Evolutionary conservation across 2,888 invertebrate species (phyloP).

Genomic region (Drosophila kambysellisi): DNA sequence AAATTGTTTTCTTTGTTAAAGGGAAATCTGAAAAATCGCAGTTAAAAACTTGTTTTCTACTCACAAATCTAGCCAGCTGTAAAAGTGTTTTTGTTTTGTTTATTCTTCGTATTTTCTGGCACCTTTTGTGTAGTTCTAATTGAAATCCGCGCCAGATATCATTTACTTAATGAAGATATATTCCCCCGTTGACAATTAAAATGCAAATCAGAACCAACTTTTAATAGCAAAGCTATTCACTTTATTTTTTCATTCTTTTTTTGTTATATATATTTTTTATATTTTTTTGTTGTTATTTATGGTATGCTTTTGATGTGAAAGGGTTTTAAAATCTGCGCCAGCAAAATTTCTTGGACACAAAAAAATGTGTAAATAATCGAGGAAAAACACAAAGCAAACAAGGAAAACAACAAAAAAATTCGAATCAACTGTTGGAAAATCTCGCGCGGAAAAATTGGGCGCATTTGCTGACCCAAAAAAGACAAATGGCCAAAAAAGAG

Average conservation of each 20-base stretch:
- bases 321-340: conserved; percentile 48
- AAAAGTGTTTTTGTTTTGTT: not conserved
- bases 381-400: conserved; percentile 43
- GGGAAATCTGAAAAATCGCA: not conserved
- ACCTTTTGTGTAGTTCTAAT: conserved; percentile 46
- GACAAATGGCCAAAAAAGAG: conserved; percentile 54
- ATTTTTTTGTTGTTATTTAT: not conserved
- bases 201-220: conserved; percentile 54
- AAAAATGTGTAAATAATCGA: conserved; percentile 64
- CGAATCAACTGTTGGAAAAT: conserved; percentile 58
- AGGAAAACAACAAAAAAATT: conserved; percentile 31
- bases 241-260: conserved; percentile 8
- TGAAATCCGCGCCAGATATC: conserved; percentile 40
- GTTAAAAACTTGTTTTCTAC: not conserved
- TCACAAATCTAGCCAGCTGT: not conserved
- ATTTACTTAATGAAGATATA: conserved; percentile 46
- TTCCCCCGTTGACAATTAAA: conserved; percentile 38
- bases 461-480: conserved; percentile 67
- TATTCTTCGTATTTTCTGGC: conserved; percentile 2
- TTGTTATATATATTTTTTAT: not conserved
- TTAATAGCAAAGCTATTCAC: conserved; percentile 40
- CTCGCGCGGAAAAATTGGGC: conserved; percentile 66
- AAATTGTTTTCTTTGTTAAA: not conserved
- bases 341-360: conserved; percentile 18
- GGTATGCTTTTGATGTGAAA: conserved; percentile 37